phyloP scores from a whole-genome alignment of 2,888 invertebrate genomes.

The Melikaiella ostensackeni region DNA sequence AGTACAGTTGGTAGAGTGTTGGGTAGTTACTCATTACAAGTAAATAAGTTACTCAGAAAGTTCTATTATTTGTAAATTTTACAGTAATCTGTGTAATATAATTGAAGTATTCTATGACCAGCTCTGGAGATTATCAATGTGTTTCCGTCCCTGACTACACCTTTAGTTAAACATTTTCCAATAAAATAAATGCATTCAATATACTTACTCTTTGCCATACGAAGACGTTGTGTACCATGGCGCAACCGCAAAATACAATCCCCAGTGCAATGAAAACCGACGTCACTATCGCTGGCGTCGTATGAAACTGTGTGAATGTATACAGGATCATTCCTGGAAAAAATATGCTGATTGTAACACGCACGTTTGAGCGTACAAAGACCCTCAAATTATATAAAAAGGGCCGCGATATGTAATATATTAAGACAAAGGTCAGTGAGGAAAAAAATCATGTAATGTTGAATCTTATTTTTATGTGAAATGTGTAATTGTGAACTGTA shows the following conservation, averaged over 20 bases:
- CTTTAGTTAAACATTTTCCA: no score
- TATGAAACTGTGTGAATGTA: constrained; percentile 94
- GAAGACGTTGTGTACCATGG: constrained; percentile 96
- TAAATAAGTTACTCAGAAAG: neutral
- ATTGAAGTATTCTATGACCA: no score
- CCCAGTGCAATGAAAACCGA: constrained; percentile 94
- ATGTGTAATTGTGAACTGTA: no score
- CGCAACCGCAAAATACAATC: constrained; percentile 94
- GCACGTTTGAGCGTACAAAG: neutral
- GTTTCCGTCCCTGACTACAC: no score
- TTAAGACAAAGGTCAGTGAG: no score
- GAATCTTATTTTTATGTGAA: no score
- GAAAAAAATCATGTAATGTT: no score
- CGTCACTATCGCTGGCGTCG: constrained; percentile 93
- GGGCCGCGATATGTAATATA: no score
- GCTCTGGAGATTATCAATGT: no score
- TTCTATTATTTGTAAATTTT: no score
- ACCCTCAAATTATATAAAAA: neutral
- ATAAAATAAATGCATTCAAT: no score
- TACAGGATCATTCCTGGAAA: constrained; percentile 92
- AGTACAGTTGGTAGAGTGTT: neutral
- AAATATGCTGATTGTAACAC: constrained; percentile 5
- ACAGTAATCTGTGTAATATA: no score
- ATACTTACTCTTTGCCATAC: constrained; percentile 89
- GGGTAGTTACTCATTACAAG: neutral